Percentiles rank a stretch among this genome's conserved stretches.
phyloP scores from a whole-genome alignment of 2,888 invertebrate species.

The Amorpha juglandis region DNA sequence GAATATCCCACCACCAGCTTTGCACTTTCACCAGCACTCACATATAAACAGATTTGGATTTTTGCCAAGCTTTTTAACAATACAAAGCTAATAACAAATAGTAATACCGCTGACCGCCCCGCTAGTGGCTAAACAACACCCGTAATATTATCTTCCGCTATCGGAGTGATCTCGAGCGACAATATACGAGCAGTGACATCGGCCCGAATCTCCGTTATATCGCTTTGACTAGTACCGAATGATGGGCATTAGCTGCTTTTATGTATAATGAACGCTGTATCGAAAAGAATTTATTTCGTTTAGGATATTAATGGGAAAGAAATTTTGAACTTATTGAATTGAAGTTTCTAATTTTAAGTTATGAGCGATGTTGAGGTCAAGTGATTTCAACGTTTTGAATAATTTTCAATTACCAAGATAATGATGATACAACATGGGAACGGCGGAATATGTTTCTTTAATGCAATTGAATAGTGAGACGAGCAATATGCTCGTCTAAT shows the following conservation, averaged over 20 bases:
- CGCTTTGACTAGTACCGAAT: constrained; percentile 75
- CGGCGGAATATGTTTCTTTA: too few relatives aligned
- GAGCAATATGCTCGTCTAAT: too few relatives aligned
- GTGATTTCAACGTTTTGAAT: neutral
- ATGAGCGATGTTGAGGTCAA: constrained; percentile 4
- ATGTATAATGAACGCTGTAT: constrained; percentile 31
- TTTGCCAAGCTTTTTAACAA: too few relatives aligned
- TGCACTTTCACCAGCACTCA: too few relatives aligned
- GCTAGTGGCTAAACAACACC: constrained; percentile 38
- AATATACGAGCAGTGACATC: constrained; percentile 81
- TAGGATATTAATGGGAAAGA: constrained; percentile 15
- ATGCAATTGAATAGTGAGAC: too few relatives aligned
- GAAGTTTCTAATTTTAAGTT: constrained; percentile 12
- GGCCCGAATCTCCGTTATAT: constrained; percentile 67
- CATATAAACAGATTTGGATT: too few relatives aligned
- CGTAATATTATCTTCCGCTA: constrained; percentile 64
- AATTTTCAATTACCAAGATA: neutral
- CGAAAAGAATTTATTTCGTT: constrained; percentile 17
- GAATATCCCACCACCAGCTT: too few relatives aligned
- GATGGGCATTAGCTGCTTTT: constrained; percentile 60
- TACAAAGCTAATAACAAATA: too few relatives aligned
- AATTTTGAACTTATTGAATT: neutral
- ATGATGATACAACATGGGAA: neutral
- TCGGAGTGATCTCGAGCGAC: constrained; percentile 79
- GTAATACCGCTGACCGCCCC: constrained; percentile 44